These are phyloP conservation scores for Solenopsis invicta DNA, from an alignment of 1,140 invertebrate genomes.

Conservation along the genomic window DNA sequence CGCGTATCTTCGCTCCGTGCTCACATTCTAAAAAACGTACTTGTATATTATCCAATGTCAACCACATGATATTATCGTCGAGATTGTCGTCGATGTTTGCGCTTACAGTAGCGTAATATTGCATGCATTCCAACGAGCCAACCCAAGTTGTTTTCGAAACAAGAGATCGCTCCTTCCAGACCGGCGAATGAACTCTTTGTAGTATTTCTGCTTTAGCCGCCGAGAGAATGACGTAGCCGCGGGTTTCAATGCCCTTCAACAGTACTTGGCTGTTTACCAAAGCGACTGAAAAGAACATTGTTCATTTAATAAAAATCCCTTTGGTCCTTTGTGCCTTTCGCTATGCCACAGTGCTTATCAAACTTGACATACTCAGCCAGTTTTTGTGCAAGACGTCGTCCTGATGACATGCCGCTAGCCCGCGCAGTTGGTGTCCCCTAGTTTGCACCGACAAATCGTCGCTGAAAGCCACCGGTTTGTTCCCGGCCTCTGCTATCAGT, in stretches of 20 bases:
- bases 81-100: constrained; percentile 92
- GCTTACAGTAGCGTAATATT: constrained; percentile 99
- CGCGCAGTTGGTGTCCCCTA: constrained; percentile 93
- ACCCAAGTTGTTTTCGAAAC: constrained; percentile 98
- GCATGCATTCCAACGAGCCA: constrained; percentile 98
- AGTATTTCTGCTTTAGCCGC: constrained; percentile 98
- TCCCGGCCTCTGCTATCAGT: constrained; percentile 97
- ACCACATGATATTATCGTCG: constrained; percentile 97
- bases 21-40: constrained; percentile 64
- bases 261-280: constrained; percentile 98
- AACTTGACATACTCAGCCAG: constrained; percentile 93
- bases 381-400: constrained; percentile 96
- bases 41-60: constrained; percentile 96
- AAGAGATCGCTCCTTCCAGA: constrained; percentile 95
- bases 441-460: constrained; percentile 94
- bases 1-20: no score
- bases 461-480: constrained; percentile 97
- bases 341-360: no score
- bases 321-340: not conserved
- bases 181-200: constrained; percentile 96
- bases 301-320: not conserved
- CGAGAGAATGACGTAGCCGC: constrained; percentile 98
- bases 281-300: constrained; percentile 90
- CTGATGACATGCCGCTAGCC: constrained; percentile 94
- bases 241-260: constrained; percentile 97